Conservation (phyloP, 2,888 invertebrate species). For the Eristalis tenax region DNA sequence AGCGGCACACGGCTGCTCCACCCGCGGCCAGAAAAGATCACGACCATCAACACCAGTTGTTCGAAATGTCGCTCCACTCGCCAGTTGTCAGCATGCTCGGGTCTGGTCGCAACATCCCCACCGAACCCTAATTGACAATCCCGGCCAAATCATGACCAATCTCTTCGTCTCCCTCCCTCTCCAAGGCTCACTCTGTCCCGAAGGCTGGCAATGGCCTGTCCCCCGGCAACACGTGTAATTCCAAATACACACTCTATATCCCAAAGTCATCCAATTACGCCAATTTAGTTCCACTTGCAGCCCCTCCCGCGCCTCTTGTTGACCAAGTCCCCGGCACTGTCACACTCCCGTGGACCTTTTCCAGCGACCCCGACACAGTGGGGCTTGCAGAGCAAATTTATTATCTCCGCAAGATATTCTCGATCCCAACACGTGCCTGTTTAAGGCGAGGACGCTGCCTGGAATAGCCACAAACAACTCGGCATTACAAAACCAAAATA, state of each 20-base stretch:
- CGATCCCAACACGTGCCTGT: slow-evolving; percentile 32
- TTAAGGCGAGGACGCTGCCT: slow-evolving; percentile 4
- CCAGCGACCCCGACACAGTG: slow-evolving; percentile 27
- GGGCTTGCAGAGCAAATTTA: slow-evolving; percentile 24
- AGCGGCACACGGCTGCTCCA: background rate
- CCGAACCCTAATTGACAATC: background rate
- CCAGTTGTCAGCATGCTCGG: background rate
- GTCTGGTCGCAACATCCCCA: background rate
- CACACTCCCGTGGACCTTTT: slow-evolving; percentile 2
- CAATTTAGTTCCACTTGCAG: slow-evolving; percentile 12
- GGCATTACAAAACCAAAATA: slow-evolving; percentile 37
- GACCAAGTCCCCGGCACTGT: background rate
- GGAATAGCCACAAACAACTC: slow-evolving; percentile 7
- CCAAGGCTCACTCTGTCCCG: background rate
- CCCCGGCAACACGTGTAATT: slow-evolving; percentile 40
- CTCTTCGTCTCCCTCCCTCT: background rate
- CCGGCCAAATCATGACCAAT: background rate
- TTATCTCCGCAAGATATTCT: slow-evolving; percentile 40
- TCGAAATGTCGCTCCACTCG: background rate
- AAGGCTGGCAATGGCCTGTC: background rate
- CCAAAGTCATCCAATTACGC: slow-evolving; percentile 34
- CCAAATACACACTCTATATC: slow-evolving; percentile 8
- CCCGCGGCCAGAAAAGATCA: background rate
- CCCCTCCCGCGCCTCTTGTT: background rate
- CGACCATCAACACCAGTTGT: background rate